These are phyloP conservation scores for Sorex maritimensis DNA, from an alignment of 2,797 vertebrate genomes.

Conservation along the genomic window DNA sequence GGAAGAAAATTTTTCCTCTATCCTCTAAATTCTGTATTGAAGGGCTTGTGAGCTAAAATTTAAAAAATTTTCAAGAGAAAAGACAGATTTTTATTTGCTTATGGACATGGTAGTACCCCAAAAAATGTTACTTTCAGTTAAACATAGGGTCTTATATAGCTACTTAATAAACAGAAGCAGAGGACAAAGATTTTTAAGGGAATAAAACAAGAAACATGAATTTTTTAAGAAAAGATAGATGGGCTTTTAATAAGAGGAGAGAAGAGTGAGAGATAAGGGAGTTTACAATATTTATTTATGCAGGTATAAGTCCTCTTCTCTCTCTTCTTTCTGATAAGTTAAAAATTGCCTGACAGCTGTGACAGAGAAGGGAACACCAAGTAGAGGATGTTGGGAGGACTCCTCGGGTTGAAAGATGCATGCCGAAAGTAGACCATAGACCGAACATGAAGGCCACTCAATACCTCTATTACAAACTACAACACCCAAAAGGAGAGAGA, in stretches of 20 bases:
- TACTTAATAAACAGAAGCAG: neutral
- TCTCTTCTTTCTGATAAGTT: neutral
- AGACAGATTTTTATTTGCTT: neutral
- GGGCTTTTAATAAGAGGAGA: conserved; percentile 46
- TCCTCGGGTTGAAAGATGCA: too few species aligned
- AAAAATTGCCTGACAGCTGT: neutral
- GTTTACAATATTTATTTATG: conserved; percentile 45
- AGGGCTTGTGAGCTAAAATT: conserved; percentile 54
- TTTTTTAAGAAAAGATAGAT: conserved; percentile 57
- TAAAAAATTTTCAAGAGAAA: conserved; percentile 17
- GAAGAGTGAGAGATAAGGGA: conserved; percentile 28
- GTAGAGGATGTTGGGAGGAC: too few species aligned
- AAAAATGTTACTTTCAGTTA: neutral
- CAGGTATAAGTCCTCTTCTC: neutral
- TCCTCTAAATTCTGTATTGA: neutral
- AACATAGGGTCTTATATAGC: neutral
- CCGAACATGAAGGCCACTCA: too few species aligned
- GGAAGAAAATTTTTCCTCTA: neutral
- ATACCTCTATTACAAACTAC: too few species aligned
- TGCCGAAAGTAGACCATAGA: too few species aligned
- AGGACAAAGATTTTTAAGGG: neutral
- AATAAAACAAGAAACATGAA: conserved; percentile 20
- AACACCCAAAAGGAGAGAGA: too few species aligned
- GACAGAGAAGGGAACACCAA: too few species aligned
- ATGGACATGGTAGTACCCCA: too few species aligned